Conservation (phyloP, 2,888 invertebrate species). For the Megamerina dolium region DNA sequence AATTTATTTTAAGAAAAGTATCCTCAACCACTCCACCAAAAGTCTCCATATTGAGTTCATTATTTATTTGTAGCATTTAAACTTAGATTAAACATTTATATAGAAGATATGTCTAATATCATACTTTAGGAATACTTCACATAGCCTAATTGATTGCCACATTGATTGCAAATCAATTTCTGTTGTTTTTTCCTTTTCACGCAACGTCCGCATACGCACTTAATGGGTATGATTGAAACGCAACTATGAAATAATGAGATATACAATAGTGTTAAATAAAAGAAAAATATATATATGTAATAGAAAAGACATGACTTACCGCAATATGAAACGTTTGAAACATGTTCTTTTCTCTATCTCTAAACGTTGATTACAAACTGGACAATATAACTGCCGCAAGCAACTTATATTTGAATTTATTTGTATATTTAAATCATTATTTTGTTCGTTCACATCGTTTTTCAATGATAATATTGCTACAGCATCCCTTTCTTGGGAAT, state of each 20-base stretch:
- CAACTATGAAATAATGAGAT: slow-evolving; percentile 25
- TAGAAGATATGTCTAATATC: no score
- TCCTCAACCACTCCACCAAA: no score
- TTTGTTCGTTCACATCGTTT: no score
- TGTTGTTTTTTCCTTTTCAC: slow-evolving; percentile 24
- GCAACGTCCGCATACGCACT: slow-evolving; percentile 29
- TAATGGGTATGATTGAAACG: slow-evolving; percentile 31
- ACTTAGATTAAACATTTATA: no score
- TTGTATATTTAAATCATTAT: no score
- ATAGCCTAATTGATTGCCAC: slow-evolving; percentile 34
- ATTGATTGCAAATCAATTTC: slow-evolving; percentile 38
- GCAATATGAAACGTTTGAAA: slow-evolving; percentile 30
- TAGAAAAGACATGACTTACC: slow-evolving; percentile 22
- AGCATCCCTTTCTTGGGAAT: no score
- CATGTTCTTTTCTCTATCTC: slow-evolving; percentile 32
- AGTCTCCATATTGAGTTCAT: no score
- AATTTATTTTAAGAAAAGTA: no score
- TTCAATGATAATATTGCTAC: no score
- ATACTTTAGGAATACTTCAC: slow-evolving; percentile 27
- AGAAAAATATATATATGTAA: neutral
- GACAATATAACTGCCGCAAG: slow-evolving; percentile 38
- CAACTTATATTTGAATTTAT: slow-evolving; percentile 32
- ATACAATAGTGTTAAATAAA: neutral
- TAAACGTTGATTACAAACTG: slow-evolving; percentile 34
- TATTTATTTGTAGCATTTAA: no score